Evolutionary conservation across 1,140 invertebrate species (phyloP), one percentile per base, ranked within the genome.

Genomic region (Drosophila pandora): DNA sequence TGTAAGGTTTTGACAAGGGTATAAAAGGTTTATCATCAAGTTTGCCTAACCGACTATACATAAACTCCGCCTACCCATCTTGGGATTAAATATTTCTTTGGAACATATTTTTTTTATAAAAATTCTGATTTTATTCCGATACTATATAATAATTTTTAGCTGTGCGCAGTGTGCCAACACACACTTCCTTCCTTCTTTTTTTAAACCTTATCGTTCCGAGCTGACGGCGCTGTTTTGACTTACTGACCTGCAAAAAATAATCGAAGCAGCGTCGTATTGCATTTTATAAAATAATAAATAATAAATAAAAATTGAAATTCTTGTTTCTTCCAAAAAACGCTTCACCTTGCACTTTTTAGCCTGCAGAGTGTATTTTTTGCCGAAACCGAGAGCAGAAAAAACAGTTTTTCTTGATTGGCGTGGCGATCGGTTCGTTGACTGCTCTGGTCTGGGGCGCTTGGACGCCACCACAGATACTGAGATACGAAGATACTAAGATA

Each of bases 271-370:
- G 45, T 47, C 58, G 34, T 47, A 61, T 48, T 73, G 70, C 60
- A 48, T 58, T 74, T 74, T 55, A 74, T 53, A 74, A 58, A 69
- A 60, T 61, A 68, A 56, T 68, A 68, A 68, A 55, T 62, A 74
- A 28, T 28, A 28, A 28, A 28, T 28, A 28, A 28, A 28, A 83
- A 60, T 64, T 75, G 59, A 69, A 30, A 69, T 75, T 83, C 79
- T 75, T 64, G 62, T 52, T 67, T 58, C 58, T 76, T 52, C 34
- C 41, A 13, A 9, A 22, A 47, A 74, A 32, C 67, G 81, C 82
- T 79, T 72, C 59, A 61, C 83, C 79, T 81, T 82, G 82, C 82
- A 87, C 78, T 76, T 85, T 85, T 83, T 60, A 32, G 41, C 23
- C 37, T 50, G 23, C 57, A 56, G 45, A 21, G 21, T 37, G 25